Percentiles rank a stretch among this genome's conserved stretches.
These are phyloP conservation scores for Mayetiola destructor DNA, from an alignment of 2,888 invertebrate species.

Conservation along the genomic window DNA sequence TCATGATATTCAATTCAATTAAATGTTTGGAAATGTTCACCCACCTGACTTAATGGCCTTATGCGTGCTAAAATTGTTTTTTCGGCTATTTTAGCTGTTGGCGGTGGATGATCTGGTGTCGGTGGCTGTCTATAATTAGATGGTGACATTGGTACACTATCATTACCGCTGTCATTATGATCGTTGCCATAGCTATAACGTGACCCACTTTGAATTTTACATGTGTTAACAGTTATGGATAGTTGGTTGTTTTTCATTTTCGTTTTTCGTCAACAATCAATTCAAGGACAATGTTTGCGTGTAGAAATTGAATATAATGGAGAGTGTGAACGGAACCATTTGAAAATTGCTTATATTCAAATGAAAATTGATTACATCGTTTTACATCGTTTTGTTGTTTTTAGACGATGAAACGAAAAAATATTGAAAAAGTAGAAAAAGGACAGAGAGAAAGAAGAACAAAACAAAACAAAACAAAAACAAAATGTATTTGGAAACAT, in stretches of 20 bases:
- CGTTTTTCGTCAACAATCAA: not conserved
- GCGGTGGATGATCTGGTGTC: constrained; percentile 88
- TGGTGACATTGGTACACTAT: constrained; percentile 58
- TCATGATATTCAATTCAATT: too few relatives aligned
- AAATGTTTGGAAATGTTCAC: too few relatives aligned
- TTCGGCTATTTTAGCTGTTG: constrained; percentile 77
- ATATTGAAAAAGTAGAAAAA: not conserved
- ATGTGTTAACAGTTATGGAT: too few relatives aligned
- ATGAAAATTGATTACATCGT: not conserved
- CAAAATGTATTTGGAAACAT: too few relatives aligned
- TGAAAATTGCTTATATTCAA: not conserved
- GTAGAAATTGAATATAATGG: too few relatives aligned
- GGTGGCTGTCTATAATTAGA: constrained; percentile 84
- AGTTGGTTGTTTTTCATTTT: too few relatives aligned
- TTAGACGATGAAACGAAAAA: not conserved
- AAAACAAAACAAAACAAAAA: not conserved
- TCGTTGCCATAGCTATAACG: not conserved
- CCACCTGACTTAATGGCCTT: constrained; percentile 78
- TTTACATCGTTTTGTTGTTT: not conserved
- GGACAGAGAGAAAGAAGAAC: not conserved
- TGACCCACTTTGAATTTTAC: not conserved
- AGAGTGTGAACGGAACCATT: not conserved
- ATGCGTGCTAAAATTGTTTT: constrained; percentile 80
- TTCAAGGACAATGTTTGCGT: not conserved
- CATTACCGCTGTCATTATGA: constrained; percentile 17